Evolutionary conservation across 2,113 vertebrate species (phyloP), one percentile per base, ranked within the genome.

Genomic region (Lepisosteus oculatus): DNA sequence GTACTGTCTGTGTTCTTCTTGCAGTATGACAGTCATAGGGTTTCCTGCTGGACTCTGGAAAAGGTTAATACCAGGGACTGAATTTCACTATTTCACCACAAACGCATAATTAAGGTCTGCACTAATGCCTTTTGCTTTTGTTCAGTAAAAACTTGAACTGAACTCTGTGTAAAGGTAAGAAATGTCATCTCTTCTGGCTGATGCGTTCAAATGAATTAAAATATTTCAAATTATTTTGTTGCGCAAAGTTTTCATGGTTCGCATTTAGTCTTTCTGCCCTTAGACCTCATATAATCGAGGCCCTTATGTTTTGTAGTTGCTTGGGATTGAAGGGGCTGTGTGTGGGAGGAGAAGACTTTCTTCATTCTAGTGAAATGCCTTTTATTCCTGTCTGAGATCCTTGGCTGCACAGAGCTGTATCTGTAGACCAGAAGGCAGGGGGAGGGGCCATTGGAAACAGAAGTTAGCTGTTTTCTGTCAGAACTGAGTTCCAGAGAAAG

Each of bases 281-380:
- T 15, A 82, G 61, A 71, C 43, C 3, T 70, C 73, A 75, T 76
- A 85, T 91, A 85, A 89, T 85, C 86, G 83, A 82, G 78, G 83
- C 79, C 83, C 87, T 87, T 88, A 86, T 90, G 86, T 74, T 65
- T 75, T 81, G 78, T 74, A 80, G 79, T 77, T 57, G 68, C 68
- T 74, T 73, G 70, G 64, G 65, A 55, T 78, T 75, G 57, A 78
- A 77, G 70, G 69, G 13, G 76, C 68, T 79, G 72, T 29, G n/a
- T 72, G 78, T 83, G 74, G 81, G 81, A 71, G 43, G 59, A 41
- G 68, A 51, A 74, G 72, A 74, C 76, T 84, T 79, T 72, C 66
- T 65, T 43, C 13, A 8, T 63, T 78, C 69, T 42, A 51, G 59
- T 79, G 75, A 69, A 72, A 70, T 6, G 67, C 74, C 75, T 67